Conservation (phyloP, 1,140 invertebrate genomes). For the Psilanteris sp. region DNA sequence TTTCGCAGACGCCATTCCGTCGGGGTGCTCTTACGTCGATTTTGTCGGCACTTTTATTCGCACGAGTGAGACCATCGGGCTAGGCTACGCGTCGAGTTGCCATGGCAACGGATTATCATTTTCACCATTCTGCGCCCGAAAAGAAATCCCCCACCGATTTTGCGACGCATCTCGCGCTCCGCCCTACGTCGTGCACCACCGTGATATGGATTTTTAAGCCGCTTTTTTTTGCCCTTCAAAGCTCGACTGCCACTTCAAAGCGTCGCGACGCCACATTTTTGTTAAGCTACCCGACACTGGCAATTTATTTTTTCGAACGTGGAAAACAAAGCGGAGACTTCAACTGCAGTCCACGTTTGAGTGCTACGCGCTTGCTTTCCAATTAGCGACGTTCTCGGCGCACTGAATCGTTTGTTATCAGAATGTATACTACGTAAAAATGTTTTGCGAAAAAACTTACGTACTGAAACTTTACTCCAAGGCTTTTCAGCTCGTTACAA, state of each 20-base stretch:
- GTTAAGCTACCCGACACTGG: constrained; percentile 58
- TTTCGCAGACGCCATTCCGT: constrained; percentile 73
- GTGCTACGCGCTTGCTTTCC: constrained; percentile 53
- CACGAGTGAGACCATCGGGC: constrained; percentile 51
- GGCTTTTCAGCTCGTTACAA: too few species aligned
- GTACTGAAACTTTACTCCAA: too few species aligned
- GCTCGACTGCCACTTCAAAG: constrained; percentile 69
- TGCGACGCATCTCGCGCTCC: constrained; percentile 59
- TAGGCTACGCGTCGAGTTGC: constrained; percentile 52
- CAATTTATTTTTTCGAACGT: constrained; percentile 62
- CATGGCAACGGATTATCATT: constrained; percentile 74
- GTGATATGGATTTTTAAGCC: constrained; percentile 63
- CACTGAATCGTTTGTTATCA: constrained; percentile 52
- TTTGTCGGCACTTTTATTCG: constrained; percentile 55
- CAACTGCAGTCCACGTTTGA: constrained; percentile 59
- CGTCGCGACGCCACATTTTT: constrained; percentile 76
- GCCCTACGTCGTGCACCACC: constrained; percentile 42
- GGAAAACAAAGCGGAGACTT: constrained; percentile 54
- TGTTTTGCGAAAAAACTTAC: constrained; percentile 12
- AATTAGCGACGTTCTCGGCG: constrained; percentile 52
- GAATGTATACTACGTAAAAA: constrained; percentile 29
- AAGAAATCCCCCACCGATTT: constrained; percentile 62
- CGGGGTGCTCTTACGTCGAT: constrained; percentile 51
- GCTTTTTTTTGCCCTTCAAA: constrained; percentile 54
- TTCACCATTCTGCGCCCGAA: constrained; percentile 69